Base-by-base conservation (phyloP, 2,113 vertebrate species). In the Pseudorhombus dupliciocellatus region DNA sequence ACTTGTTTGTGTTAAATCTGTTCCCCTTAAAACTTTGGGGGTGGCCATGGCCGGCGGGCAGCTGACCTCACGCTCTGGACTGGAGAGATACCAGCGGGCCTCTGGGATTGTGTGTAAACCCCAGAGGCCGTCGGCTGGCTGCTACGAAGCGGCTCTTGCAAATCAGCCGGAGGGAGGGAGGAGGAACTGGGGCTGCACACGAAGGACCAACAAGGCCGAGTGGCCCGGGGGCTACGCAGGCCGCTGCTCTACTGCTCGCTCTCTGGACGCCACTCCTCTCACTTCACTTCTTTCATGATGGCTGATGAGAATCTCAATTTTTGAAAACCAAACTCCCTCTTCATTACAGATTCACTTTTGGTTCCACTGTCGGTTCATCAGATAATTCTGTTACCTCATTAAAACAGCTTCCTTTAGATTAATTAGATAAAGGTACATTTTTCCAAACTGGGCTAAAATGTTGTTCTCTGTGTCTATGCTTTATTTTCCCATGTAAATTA, bases 101-200 rank as follows among this genome's bases (percentile, higher is more conserved):
- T 68, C 51, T 24, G 77, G 83, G 83, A 81, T 73, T 79, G 74
- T 67, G 84, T 81, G 82, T 77, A 84, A 85, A 77, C 72, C 86
- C 80, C 37, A 0, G 52, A 82, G 80, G 80, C 54, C 48, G 52
- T 3, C 14, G 16, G 40, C 22, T 50, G 72, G 71, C 72, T 1
- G 68, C 67, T 84, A 83, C 75, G 83, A 86, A 87, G 85, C 64
- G 4, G 59, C 64, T 70, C 72, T 77, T 64, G 73, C 72, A 77
- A 66, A 86, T 40, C 34, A 42, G 85, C 85, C 76, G 22, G 81
- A 77, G 81, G 81, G 87, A 14, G 62, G 42, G 46, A 70, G 78
- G 77, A 64, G 85, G 62, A 67, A 59, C 10, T 11, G 34, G 4
- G 34, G 34, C 31, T 11, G 31, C 25, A 69, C 53, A 46, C 2